Evolutionary conservation across 2,888 invertebrate genomes (phyloP), one percentile per base, ranked within the genome.

Genomic region (Xanthia icteritia): DNA sequence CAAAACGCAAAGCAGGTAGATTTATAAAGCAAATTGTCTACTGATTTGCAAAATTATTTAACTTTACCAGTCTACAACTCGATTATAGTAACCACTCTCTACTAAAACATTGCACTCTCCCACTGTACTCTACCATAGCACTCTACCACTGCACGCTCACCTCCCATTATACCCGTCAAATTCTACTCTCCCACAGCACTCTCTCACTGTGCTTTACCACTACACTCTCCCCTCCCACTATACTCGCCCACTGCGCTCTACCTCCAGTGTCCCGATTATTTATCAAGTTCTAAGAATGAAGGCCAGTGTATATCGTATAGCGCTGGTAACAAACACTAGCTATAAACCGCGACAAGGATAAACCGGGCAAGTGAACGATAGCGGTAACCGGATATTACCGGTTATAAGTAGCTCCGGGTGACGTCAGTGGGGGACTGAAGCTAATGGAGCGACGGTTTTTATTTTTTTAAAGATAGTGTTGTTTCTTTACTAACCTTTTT

Each of bases 361-460:
- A 80, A 79, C 48, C 23, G 56, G 0, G 23, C 20, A 5, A 76
- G 54, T 63, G 27, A 79, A 42, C 63, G 80, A 68, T 68, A 68
- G 80, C 60, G n/a, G 73, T 58, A 82, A 82, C 73, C 61, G 31
- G 79, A 73, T 83, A 83, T 79, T n/a, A 72, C 70, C 56, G 67
- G 83, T 68, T 73, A 82, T 66, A 78, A 74, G 73, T 60, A 76
- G 69, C 36, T 56, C 8, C 65, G 42, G 58, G 58, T 64, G 76
- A 76, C 77, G 77, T 76, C 76, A 76, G n/a, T 5, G 11, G n/a
- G 42, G 54, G 54, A n/a, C 54, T 54, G 54, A 45, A 63, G 75
- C 31, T 75, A 58, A 74, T 73, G 74, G 74, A 58, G 56, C 20
- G 20, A 1, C 4, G 6, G 11, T 15, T 42, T 27, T 39, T 3